These are phyloP conservation scores for Sebastes reedi DNA, from an alignment of 2,797 vertebrate genomes.

Conservation along the genomic window DNA sequence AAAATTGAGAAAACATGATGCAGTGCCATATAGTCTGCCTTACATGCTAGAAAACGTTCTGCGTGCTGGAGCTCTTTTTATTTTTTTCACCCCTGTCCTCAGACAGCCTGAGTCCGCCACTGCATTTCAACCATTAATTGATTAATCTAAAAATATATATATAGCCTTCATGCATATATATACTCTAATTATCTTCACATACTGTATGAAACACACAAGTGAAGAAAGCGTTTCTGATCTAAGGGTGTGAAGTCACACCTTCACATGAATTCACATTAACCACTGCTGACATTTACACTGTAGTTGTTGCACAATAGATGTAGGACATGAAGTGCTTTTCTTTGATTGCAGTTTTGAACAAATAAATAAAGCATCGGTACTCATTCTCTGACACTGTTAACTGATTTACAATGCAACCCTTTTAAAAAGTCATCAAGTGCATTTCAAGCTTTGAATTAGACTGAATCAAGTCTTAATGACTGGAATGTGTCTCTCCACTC, in stretches of 20 bases:
- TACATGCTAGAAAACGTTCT: no score
- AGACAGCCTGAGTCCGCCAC: no score
- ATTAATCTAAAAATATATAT: not conserved
- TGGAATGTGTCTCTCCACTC: not conserved
- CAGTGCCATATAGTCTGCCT: no score
- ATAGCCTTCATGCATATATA: not conserved
- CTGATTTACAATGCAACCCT: not conserved
- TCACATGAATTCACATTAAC: not conserved
- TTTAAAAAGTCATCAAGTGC: not conserved
- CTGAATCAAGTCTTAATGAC: not conserved
- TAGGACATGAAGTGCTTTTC: not conserved
- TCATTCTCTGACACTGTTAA: not conserved
- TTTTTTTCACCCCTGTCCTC: no score
- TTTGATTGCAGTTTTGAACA: not conserved
- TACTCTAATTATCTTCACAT: not conserved
- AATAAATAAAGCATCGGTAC: not conserved
- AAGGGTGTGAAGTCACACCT: not conserved
- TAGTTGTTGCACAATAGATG: not conserved
- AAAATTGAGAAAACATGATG: no score
- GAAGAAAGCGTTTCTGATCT: not conserved
- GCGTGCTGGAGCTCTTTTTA: no score
- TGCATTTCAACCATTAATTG: no score
- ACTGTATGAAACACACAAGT: not conserved
- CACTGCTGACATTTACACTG: not conserved
- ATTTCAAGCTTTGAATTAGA: not conserved